Conservation (phyloP, 2,113 vertebrate species). For the Puffinus mauretanicus region DNA sequence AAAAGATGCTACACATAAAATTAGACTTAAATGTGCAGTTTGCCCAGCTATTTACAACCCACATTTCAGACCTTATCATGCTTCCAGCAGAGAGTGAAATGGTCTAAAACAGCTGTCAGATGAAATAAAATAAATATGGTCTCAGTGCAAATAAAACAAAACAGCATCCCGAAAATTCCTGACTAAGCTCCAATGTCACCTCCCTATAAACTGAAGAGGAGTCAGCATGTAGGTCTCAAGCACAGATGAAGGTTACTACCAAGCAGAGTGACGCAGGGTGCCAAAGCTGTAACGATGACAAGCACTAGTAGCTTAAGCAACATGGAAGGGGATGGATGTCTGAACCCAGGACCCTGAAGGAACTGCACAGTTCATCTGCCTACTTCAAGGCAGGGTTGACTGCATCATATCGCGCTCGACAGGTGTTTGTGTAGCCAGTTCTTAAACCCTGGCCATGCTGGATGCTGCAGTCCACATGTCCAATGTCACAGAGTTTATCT, state of each 20-base stretch:
- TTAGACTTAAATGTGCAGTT: conserved; percentile 55
- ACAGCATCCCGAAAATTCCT: background rate
- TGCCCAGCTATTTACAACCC: conserved; percentile 55
- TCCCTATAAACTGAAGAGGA: background rate
- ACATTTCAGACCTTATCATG: conserved; percentile 49
- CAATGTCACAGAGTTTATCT: background rate
- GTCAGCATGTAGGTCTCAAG: background rate
- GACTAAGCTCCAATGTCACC: background rate
- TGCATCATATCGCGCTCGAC: background rate
- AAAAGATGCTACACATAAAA: conserved; percentile 66
- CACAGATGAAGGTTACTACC: background rate
- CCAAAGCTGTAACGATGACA: background rate
- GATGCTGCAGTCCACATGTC: background rate
- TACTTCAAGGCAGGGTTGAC: background rate
- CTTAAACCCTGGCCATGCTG: background rate
- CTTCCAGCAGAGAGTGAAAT: conserved; percentile 64
- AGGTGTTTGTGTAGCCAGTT: background rate
- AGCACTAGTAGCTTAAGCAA: background rate
- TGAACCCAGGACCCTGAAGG: background rate
- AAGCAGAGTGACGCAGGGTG: background rate
- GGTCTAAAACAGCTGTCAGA: conserved; percentile 68
- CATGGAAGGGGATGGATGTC: background rate
- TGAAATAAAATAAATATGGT: conserved; percentile 63
- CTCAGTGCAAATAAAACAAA: conserved; percentile 42
- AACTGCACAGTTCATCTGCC: background rate